A percentile compares a stretch with the other conserved stretches of the same genome.
Evolutionary conservation across 2,797 vertebrate genomes (phyloP).

Genomic region (Echiichthys vipera): DNA sequence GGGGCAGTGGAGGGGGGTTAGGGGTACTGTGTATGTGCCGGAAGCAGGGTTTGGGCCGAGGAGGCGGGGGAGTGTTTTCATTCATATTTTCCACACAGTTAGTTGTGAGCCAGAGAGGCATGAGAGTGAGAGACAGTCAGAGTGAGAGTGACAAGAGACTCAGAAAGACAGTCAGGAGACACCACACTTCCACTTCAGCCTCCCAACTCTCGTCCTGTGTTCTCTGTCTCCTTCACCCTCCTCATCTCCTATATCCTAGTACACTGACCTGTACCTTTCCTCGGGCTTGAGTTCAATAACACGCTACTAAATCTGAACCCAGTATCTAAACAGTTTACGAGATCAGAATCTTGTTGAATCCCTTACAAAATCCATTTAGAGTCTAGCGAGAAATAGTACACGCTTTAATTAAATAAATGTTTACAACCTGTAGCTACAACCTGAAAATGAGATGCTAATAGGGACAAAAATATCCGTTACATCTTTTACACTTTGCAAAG

Average conservation of each 20-base stretch:
- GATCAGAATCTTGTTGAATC: neutral
- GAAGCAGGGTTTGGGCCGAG: conserved; percentile 57
- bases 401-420: neutral
- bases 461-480: neutral
- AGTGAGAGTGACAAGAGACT: conserved; percentile 29
- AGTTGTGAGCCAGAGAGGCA: conserved; percentile 60
- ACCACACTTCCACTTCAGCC: conserved; percentile 5
- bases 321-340: neutral
- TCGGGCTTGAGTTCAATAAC: neutral
- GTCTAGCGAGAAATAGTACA: neutral
- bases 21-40: conserved; percentile 56
- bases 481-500: neutral
- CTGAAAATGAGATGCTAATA: neutral
- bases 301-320: neutral
- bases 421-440: conserved; percentile 1
- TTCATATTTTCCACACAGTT: conserved; percentile 84
- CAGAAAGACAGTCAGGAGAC: conserved; percentile 29
- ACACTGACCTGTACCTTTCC: neutral
- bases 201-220: neutral
- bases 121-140: conserved; percentile 38
- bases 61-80: conserved; percentile 73
- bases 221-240: too few relatives aligned
- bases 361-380: neutral
- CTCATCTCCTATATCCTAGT: neutral
- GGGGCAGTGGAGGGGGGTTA: conserved; percentile 16